phyloP scores from a whole-genome alignment of 2,797 vertebrate genomes.

The Tenualosa thibaudeaui region DNA sequence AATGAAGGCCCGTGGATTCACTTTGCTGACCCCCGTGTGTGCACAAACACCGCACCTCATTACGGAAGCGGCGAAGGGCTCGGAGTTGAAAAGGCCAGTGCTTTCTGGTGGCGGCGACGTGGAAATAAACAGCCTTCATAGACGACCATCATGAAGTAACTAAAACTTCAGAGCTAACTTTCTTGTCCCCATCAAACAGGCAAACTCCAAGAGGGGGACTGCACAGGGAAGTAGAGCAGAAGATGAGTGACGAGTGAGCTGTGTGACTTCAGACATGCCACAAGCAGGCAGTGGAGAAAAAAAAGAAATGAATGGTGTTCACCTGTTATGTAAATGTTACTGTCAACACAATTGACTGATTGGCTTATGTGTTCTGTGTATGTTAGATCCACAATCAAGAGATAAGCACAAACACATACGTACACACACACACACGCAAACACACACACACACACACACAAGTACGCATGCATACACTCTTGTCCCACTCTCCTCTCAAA shows the following conservation, averaged over 20 bases:
- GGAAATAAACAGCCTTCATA: constrained; percentile 3
- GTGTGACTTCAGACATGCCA: neutral
- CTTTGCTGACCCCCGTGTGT: neutral
- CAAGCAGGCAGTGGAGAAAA: neutral
- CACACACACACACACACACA: constrained; percentile 9
- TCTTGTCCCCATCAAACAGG: neutral
- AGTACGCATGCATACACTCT: neutral
- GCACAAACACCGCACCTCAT: constrained; percentile 20
- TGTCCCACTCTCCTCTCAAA: neutral
- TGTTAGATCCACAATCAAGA: neutral
- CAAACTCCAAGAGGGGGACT: neutral
- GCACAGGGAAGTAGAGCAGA: neutral
- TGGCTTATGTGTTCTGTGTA: neutral
- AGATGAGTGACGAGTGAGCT: neutral
- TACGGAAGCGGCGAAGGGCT: neutral
- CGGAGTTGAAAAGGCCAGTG: constrained; percentile 1
- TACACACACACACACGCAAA: neutral
- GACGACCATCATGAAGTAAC: constrained; percentile 16
- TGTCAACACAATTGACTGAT: neutral
- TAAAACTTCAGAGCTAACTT: constrained; percentile 10
- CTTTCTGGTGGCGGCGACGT: neutral
- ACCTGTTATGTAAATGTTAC: neutral
- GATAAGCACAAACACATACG: constrained; percentile 17
- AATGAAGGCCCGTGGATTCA: neutral
- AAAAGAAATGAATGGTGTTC: neutral